phyloP scores from a whole-genome alignment of 2,113 vertebrate species.

The Varanus salvator region DNA sequence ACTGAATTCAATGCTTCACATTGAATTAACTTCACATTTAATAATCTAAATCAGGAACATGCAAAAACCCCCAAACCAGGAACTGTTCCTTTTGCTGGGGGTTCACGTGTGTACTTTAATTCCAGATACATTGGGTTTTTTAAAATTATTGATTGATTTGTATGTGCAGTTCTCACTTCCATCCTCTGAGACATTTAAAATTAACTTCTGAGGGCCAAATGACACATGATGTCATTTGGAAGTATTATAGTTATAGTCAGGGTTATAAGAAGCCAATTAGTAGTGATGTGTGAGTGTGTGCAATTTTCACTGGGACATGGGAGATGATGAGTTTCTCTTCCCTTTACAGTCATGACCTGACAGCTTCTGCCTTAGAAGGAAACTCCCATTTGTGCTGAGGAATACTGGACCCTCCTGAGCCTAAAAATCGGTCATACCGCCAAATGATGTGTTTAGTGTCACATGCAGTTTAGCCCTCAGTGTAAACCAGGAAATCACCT shows the following conservation, averaged over 20 bases:
- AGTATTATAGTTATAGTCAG: not conserved
- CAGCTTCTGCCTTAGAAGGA: too few relatives aligned
- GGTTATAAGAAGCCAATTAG: too few relatives aligned
- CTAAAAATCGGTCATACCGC: not conserved
- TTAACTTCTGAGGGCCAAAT: not conserved
- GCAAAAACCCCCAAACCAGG: not conserved
- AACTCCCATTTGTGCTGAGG: too few relatives aligned
- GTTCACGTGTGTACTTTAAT: too few relatives aligned
- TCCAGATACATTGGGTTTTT: too few relatives aligned
- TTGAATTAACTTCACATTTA: too few relatives aligned
- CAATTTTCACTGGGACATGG: not conserved
- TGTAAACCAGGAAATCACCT: not conserved
- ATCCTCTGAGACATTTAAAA: not conserved
- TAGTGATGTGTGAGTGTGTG: too few relatives aligned
- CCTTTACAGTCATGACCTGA: not conserved
- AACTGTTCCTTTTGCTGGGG: not conserved
- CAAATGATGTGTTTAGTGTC: not conserved
- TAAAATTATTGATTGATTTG: too few relatives aligned
- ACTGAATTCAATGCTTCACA: too few relatives aligned
- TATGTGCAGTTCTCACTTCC: too few relatives aligned
- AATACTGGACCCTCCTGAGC: not conserved
- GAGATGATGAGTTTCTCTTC: not conserved
- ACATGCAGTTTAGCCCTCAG: not conserved
- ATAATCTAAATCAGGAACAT: too few relatives aligned
- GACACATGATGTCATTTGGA: not conserved